Percentiles rank a stretch among this genome's conserved stretches.
Conservation (phyloP, 37 sponge, comb jelly and placozoan species). For the Ianthella basta region DNA sequence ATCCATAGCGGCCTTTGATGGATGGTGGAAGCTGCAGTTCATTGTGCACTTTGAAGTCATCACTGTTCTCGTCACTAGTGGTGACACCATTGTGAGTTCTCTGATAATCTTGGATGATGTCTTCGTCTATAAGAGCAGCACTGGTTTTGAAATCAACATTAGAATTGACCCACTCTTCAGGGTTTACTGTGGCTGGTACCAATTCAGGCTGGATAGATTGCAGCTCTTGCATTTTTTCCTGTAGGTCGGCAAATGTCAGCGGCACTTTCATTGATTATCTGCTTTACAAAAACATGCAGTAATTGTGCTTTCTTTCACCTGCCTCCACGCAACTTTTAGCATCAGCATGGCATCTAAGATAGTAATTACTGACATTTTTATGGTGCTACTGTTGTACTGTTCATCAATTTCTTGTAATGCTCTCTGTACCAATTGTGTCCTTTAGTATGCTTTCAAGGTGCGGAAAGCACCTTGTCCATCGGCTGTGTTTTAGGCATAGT, state of each 20-base stretch:
- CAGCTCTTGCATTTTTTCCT: slow-evolving; percentile 13
- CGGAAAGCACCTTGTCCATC: too few species aligned
- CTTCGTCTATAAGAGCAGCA: not conserved
- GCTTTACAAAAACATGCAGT: too few species aligned
- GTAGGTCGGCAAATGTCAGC: not conserved
- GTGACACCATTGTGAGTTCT: not conserved
- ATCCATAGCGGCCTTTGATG: slow-evolving; percentile 6
- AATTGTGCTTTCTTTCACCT: too few species aligned
- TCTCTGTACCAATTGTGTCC: too few species aligned
- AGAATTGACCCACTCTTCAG: slow-evolving; percentile 16
- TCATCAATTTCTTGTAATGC: too few species aligned
- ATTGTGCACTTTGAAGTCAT: not conserved
- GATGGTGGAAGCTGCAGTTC: not conserved
- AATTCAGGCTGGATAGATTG: slow-evolving; percentile 11
- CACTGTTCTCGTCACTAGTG: not conserved
- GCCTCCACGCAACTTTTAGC: too few species aligned
- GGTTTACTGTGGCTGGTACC: not conserved
- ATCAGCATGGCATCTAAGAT: too few species aligned
- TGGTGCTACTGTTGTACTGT: too few species aligned
- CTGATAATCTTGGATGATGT: slow-evolving; percentile 9
- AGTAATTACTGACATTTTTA: too few species aligned
- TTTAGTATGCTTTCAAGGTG: too few species aligned
- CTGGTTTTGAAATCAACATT: not conserved
- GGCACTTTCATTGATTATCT: slow-evolving; percentile 10
- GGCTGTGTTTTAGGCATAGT: too few species aligned